Evolutionary conservation across 2,113 vertebrate species (phyloP).

Genomic region (Montifringilla adamsi): DNA sequence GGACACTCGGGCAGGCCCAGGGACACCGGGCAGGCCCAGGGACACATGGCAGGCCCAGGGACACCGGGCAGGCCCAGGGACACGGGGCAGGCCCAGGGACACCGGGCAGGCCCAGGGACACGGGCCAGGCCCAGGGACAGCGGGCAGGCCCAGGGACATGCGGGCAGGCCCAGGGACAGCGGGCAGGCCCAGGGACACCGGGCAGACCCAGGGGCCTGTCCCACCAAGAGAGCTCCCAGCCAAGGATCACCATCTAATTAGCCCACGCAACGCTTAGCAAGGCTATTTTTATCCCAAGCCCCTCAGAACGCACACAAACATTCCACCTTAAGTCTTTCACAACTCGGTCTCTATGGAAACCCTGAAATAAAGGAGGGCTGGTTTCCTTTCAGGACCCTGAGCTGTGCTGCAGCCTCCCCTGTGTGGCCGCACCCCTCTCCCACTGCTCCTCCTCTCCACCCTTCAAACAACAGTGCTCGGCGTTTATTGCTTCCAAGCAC

Average conservation of each 20-base stretch:
- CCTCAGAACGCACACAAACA: slow-evolving; percentile 45
- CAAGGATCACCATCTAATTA: slow-evolving; percentile 43
- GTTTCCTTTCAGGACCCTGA: neutral
- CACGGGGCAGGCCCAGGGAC: too few species aligned
- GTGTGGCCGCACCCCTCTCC: neutral
- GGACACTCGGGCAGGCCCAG: neutral
- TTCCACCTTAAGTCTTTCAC: slow-evolving; percentile 48
- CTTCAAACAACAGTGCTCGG: neutral
- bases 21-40: too few species aligned
- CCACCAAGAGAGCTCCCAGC: neutral
- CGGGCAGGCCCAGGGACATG: too few species aligned
- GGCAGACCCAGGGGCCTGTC: neutral
- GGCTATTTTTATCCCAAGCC: slow-evolving; percentile 68
- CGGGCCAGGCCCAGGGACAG: too few species aligned
- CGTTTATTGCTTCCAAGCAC: neutral
- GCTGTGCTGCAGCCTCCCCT: neutral
- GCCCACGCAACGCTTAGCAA: neutral
- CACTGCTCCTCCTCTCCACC: neutral
- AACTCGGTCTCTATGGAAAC: slow-evolving; percentile 71
- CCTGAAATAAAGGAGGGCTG: neutral
- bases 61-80: too few species aligned
- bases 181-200: too few species aligned
- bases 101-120: too few species aligned
- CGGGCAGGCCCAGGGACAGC: too few species aligned
- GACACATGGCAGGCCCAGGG: too few species aligned